Evolutionary conservation across 2,888 invertebrate species (phyloP).

Genomic region (Frankliniella fusca): DNA sequence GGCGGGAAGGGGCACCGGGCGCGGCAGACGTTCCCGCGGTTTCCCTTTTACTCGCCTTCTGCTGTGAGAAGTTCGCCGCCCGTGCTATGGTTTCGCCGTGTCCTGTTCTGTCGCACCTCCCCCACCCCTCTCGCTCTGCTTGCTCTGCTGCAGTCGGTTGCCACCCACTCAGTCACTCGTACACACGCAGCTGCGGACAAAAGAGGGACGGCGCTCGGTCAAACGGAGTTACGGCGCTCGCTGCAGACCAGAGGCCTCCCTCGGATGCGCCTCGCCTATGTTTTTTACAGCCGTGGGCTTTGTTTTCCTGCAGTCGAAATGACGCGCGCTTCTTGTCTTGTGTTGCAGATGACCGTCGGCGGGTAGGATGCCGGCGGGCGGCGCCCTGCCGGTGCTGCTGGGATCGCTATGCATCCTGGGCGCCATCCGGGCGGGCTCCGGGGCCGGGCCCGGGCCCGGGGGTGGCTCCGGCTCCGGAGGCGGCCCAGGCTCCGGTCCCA

Average conservation of each 20-base stretch:
- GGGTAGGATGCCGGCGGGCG: background rate
- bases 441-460: background rate
- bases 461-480: conserved; percentile 1
- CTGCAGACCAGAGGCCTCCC: too few relatives aligned
- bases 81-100: background rate
- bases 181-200: too few relatives aligned
- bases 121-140: too few relatives aligned
- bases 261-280: too few relatives aligned
- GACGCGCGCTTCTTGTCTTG: background rate
- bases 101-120: background rate
- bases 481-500: background rate
- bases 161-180: too few relatives aligned
- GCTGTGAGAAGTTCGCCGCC: background rate
- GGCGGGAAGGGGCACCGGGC: background rate
- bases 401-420: background rate
- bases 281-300: too few relatives aligned
- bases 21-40: conserved; percentile 11
- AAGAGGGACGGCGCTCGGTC: too few relatives aligned
- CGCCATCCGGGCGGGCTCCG: background rate
- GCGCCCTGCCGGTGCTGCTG: background rate
- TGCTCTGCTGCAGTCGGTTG: too few relatives aligned
- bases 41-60: background rate
- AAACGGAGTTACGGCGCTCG: too few relatives aligned
- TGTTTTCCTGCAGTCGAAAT: too few relatives aligned
- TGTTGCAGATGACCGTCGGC: conserved; percentile 14